Percentiles rank a stretch among this genome's conserved stretches.
Conservation (phyloP, 2,888 invertebrate genomes). For the Mesochorus sp. region DNA sequence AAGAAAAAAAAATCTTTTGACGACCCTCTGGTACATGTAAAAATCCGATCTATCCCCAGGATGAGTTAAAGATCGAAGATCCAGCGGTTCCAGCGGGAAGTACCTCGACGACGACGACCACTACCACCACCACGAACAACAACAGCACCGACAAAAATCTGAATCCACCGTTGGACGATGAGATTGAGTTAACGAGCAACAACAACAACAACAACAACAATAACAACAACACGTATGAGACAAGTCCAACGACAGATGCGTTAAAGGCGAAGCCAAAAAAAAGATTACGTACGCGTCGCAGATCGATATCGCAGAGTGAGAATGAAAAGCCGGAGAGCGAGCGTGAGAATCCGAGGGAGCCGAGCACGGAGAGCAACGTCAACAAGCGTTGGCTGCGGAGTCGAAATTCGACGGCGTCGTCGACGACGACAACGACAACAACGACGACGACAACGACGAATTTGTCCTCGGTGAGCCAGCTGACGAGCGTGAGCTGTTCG, state of each 20-base stretch:
- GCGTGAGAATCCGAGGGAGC: slow-evolving; percentile 36
- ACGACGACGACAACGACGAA: slow-evolving; percentile 38
- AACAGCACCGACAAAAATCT: slow-evolving; percentile 77
- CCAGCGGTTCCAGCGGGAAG: slow-evolving; percentile 56
- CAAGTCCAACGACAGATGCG: slow-evolving; percentile 4
- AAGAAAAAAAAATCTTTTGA: slow-evolving; percentile 15
- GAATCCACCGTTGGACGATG: slow-evolving; percentile 67
- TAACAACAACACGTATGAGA: background rate
- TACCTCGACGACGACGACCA: no score
- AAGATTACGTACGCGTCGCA: slow-evolving; percentile 66
- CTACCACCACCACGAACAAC: slow-evolving; percentile 67
- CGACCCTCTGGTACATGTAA: slow-evolving; percentile 70
- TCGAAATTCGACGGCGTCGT: slow-evolving; percentile 47
- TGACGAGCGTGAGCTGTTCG: slow-evolving; percentile 17
- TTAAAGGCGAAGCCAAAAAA: slow-evolving; percentile 65
- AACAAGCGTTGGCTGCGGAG: slow-evolving; percentile 65
- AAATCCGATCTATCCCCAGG: slow-evolving; percentile 62
- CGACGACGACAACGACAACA: slow-evolving; percentile 43
- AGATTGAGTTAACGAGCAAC: slow-evolving; percentile 17
- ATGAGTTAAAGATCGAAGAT: slow-evolving; percentile 68
- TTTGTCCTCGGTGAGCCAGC: background rate
- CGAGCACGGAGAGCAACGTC: slow-evolving; percentile 10
- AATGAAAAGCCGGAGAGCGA: slow-evolving; percentile 56
- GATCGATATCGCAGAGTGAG: slow-evolving; percentile 62
- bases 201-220: background rate